Percentiles rank a stretch among this genome's conserved stretches.
These are phyloP conservation scores for Hypena proboscidalis DNA, from an alignment of 2,888 invertebrate species.

Conservation along the genomic window DNA sequence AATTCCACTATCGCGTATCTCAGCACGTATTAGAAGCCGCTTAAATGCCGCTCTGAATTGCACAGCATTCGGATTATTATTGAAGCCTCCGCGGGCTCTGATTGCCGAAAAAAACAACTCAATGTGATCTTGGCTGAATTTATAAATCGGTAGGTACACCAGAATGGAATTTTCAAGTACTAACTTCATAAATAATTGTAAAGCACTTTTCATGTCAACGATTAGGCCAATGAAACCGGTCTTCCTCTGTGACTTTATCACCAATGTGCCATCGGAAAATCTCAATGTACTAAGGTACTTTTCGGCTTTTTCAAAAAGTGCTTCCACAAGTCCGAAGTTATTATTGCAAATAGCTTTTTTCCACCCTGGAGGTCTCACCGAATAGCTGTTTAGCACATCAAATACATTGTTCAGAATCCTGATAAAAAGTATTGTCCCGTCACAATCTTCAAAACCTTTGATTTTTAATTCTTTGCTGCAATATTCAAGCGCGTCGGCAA, in stretches of 20 bases:
- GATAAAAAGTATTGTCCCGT: conserved; percentile 5
- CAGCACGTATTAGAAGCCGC: conserved; percentile 9
- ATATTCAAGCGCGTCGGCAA: conserved; percentile 4
- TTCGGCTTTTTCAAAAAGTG: neutral
- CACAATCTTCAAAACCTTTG: conserved; percentile 1
- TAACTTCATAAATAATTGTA: too few species aligned
- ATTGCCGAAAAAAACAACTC: conserved; percentile 17
- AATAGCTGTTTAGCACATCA: conserved; percentile 9
- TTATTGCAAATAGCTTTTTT: conserved; percentile 7
- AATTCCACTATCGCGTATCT: conserved; percentile 3
- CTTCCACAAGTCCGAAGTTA: neutral
- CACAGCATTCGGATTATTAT: conserved; percentile 28
- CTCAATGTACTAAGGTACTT: neutral
- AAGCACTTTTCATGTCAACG: too few species aligned
- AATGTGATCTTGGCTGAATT: conserved; percentile 10
- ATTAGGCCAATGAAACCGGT: conserved; percentile 35
- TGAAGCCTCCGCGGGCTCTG: conserved; percentile 25
- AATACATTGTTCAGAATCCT: conserved; percentile 6
- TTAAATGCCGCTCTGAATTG: conserved; percentile 5
- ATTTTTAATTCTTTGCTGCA: conserved; percentile 2
- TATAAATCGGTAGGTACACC: conserved; percentile 8
- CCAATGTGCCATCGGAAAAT: conserved; percentile 2
- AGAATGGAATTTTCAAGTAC: too few species aligned
- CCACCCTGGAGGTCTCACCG: conserved; percentile 2
- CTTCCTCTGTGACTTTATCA: conserved; percentile 24